Evolutionary conservation across 1,140 invertebrate genomes (phyloP), one percentile per base, ranked within the genome.

Genomic region (Lordiphosa mommai): DNA sequence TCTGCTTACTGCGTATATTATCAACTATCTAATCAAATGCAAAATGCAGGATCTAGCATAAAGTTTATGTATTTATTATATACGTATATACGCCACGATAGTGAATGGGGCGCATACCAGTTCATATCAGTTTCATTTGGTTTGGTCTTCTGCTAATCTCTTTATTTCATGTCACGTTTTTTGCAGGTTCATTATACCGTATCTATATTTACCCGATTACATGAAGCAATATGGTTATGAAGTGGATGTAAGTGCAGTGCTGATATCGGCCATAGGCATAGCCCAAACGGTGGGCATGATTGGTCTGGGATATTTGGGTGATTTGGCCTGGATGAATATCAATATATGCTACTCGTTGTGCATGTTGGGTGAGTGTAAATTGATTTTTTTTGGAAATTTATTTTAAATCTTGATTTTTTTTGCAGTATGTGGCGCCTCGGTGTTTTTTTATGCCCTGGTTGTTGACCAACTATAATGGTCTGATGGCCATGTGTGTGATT

Each of bases 271-370:
- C 13, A 95, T 97, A 64, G 96, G 96, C 40, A 93, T 97, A 58
- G 93, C 94, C 1, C 97, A 96, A 86, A 96, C 94, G n/a, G 92
- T 97, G 77, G 96, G 96, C 88, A 96, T 96, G 94, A 95, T 98
- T 20, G 91, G 93, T 9, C 91, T 97, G 16, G 97, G 97, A 1
- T 97, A 95, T 92, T 92, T 97, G 30, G 97, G 97, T 2, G 97
- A 98, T 89, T 92, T 94, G 69, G 90, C 94, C 0, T 96, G 95
- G 95, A 93, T 96, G 88, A 94, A 95, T 86, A 93, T 96, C 7
- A 93, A 92, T 27, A 93, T 96, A 71, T 93, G 95, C 1, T 97
- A 96, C 87, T 93, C 94, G 0, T 74, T 92, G 10, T 96, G 94
- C 67, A 92, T 96, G 61, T 86, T 94, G 2, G 65, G 88, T 89